These are phyloP conservation scores for Pangasius mekongensis DNA, from an alignment of 2,797 vertebrate species.

Conservation along the genomic window DNA sequence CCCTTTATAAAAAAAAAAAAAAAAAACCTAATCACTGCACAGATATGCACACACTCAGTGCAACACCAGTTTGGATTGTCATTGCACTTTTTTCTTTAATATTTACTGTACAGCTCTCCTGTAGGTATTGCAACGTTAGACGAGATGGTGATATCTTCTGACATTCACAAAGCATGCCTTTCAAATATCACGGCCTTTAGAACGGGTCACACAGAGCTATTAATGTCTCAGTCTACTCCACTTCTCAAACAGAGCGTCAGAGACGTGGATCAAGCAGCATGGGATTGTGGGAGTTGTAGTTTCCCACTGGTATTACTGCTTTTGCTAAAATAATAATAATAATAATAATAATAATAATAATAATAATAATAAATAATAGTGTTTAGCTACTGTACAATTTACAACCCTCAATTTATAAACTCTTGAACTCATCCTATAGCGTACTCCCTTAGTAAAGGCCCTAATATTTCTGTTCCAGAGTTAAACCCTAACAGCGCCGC, in stretches of 20 bases:
- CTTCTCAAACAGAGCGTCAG: neutral
- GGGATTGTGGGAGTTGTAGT: constrained; percentile 37
- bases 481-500: neutral
- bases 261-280: neutral
- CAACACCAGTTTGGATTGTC: neutral
- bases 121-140: neutral
- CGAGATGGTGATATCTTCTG: constrained; percentile 57
- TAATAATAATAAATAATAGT: too few species aligned
- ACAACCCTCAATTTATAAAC: neutral
- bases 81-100: neutral
- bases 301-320: neutral
- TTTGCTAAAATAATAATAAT: neutral
- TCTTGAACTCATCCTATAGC: too few species aligned
- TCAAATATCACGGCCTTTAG: constrained; percentile 85
- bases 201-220: constrained; percentile 76
- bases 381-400: too few species aligned
- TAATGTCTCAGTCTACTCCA: constrained; percentile 68
- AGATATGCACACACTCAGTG: neutral
- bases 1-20: neutral
- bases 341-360: too few species aligned
- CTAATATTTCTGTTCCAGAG: neutral
- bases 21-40: neutral
- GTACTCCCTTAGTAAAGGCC: neutral
- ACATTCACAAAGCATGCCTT: constrained; percentile 78
- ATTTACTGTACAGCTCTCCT: neutral